phyloP scores from a whole-genome alignment of 2,113 vertebrate genomes.

The Indri indri region DNA sequence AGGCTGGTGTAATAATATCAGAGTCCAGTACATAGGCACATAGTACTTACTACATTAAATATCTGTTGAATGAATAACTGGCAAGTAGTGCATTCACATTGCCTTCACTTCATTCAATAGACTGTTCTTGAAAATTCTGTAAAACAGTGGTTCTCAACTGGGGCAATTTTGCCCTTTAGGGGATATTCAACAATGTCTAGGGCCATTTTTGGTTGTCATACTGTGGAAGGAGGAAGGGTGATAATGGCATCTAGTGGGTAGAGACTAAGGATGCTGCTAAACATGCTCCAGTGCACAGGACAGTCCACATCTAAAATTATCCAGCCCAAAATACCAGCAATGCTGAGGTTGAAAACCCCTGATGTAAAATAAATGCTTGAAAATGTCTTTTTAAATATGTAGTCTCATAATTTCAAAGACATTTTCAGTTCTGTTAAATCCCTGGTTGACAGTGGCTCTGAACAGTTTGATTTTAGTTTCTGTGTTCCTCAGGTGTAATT shows the following conservation, averaged over 20 bases:
- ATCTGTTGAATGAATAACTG: background rate
- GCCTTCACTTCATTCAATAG: background rate
- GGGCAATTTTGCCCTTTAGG: background rate
- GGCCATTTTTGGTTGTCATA: background rate
- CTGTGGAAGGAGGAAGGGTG: background rate
- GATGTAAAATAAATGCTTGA: background rate
- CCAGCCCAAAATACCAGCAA: background rate
- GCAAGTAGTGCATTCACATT: background rate
- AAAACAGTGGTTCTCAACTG: background rate
- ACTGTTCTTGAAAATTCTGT: background rate
- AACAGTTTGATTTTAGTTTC: slow-evolving; percentile 7
- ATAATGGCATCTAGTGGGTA: background rate
- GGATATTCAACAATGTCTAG: background rate
- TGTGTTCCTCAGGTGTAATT: background rate
- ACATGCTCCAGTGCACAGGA: background rate
- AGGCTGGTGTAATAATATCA: background rate
- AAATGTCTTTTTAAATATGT: slow-evolving; percentile 1
- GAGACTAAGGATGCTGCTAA: background rate
- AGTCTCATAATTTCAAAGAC: background rate
- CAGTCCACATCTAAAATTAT: background rate
- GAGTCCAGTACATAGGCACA: background rate
- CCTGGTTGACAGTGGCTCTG: background rate
- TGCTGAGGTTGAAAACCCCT: background rate
- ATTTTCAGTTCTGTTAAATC: background rate
- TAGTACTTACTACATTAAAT: background rate